Conservation (phyloP, 2,888 invertebrate genomes). For the Euspilapteryx auroguttella region DNA sequence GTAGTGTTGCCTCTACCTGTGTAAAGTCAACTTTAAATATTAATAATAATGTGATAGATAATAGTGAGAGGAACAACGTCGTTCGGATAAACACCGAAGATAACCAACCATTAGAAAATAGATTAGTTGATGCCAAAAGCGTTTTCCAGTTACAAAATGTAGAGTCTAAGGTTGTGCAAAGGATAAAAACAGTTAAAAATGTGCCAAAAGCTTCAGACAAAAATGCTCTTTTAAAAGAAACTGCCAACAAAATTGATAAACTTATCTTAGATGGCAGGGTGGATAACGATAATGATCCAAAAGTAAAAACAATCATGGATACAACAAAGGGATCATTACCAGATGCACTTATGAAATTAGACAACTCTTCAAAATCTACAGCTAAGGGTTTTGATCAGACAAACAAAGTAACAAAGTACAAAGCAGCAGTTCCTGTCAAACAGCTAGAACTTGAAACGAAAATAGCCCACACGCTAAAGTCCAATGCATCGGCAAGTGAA, state of each 20-base stretch:
- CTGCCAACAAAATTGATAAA: no score
- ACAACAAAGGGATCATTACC: background rate
- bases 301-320: slow-evolving; percentile 6
- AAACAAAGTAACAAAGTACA: background rate
- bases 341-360: no score
- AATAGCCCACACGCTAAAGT: background rate
- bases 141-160: slow-evolving; percentile 38
- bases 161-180: slow-evolving; percentile 37
- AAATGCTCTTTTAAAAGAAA: no score
- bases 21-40: slow-evolving; percentile 45
- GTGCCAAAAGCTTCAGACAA: no score
- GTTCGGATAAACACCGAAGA: no score
- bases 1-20: slow-evolving; percentile 22
- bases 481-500: background rate
- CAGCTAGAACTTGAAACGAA: background rate
- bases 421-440: background rate
- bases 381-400: background rate
- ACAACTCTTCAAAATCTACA: no score
- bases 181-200: slow-evolving; percentile 29
- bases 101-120: slow-evolving; percentile 41
- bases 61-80: slow-evolving; percentile 27
- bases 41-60: slow-evolving; percentile 49
- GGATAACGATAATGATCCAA: slow-evolving; percentile 14
- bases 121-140: slow-evolving; percentile 28
- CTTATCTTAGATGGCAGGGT: slow-evolving; percentile 16